These are phyloP conservation scores for Epinotia brunnichana DNA, from an alignment of 2,888 invertebrate species.

Conservation along the genomic window DNA sequence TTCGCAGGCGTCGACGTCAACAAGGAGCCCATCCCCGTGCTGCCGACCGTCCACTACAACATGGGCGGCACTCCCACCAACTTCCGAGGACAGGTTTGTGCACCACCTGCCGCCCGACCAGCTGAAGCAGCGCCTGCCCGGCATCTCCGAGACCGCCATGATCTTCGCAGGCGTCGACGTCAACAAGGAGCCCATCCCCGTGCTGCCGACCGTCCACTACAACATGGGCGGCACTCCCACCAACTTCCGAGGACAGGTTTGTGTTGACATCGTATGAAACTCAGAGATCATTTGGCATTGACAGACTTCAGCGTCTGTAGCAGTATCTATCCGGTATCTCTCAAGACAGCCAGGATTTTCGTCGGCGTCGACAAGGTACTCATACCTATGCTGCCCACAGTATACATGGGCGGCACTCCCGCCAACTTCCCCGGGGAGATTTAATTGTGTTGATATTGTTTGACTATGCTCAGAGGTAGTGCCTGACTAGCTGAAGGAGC, in stretches of 20 bases:
- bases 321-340: no score
- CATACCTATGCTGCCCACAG: no score
- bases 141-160: slow-evolving; percentile 99
- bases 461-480: background rate
- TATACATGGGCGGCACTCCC: no score
- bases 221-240: slow-evolving; percentile 99
- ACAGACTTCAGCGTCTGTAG: no score
- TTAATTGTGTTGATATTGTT: slow-evolving; percentile 81
- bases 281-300: no score
- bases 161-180: slow-evolving; percentile 99
- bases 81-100: slow-evolving; percentile 89
- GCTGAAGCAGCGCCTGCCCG: no score
- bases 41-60: slow-evolving; percentile 99
- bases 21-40: slow-evolving; percentile 98
- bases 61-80: slow-evolving; percentile 99
- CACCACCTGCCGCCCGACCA: no score
- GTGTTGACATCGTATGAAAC: no score
- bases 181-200: slow-evolving; percentile 99
- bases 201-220: slow-evolving; percentile 99
- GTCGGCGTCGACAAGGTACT: no score
- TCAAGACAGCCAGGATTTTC: no score
- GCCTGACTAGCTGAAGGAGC: background rate
- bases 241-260: slow-evolving; percentile 92
- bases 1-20: slow-evolving; percentile 99
- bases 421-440: no score